Conservation (phyloP, 2,797 vertebrate genomes). For the Eutrigla gurnardus region DNA sequence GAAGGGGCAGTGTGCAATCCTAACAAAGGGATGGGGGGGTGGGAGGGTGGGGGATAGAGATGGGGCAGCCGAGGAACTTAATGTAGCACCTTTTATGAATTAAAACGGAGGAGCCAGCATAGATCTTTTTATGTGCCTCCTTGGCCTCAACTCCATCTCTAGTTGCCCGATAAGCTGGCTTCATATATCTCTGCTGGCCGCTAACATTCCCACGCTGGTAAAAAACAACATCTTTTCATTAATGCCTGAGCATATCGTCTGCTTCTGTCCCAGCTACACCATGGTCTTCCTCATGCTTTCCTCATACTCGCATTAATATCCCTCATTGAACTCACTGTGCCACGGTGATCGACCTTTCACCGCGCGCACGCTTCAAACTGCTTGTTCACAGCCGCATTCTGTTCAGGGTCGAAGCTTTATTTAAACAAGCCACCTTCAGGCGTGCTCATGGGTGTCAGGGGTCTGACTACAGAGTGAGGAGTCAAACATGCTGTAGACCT, state of each 20-base stretch:
- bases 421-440: constrained; percentile 35
- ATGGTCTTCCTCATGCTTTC: constrained; percentile 73
- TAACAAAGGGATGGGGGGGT: constrained; percentile 46
- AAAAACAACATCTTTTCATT: constrained; percentile 45
- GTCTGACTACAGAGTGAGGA: constrained; percentile 48
- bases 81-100: constrained; percentile 74
- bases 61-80: constrained; percentile 65
- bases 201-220: constrained; percentile 64
- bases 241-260: constrained; percentile 69
- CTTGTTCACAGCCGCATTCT: constrained; percentile 58
- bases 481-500: constrained; percentile 31
- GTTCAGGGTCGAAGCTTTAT: constrained; percentile 55
- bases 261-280: constrained; percentile 66
- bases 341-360: constrained; percentile 39
- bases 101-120: constrained; percentile 61
- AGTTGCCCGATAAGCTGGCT: constrained; percentile 76
- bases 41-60: constrained; percentile 49
- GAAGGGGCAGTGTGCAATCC: constrained; percentile 81
- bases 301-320: constrained; percentile 68
- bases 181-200: constrained; percentile 69
- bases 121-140: constrained; percentile 82
- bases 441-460: constrained; percentile 59
- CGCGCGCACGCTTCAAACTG: constrained; percentile 31
- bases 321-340: constrained; percentile 60
- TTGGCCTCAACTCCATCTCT: constrained; percentile 82